A percentile compares a stretch with the other conserved stretches of the same genome.
phyloP scores from a whole-genome alignment of 2,888 invertebrate species.

The Heliconius charithonia region DNA sequence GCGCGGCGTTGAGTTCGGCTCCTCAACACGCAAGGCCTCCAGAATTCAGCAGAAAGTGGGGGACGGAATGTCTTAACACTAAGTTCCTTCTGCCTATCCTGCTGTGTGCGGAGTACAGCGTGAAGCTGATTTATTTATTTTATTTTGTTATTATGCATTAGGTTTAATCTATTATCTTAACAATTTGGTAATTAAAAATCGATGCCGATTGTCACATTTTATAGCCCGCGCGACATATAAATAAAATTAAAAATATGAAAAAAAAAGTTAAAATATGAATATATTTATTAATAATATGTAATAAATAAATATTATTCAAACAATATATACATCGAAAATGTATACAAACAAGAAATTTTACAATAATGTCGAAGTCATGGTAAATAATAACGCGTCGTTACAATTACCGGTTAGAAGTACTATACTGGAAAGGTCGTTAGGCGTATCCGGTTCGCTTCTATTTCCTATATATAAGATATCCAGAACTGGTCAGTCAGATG shows the following conservation, averaged over 20 bases:
- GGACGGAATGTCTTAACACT: too few species aligned
- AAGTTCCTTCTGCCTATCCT: too few species aligned
- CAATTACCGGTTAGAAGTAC: constrained; percentile 14
- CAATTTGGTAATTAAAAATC: neutral
- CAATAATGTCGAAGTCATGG: neutral
- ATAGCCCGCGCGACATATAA: too few species aligned
- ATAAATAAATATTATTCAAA: neutral
- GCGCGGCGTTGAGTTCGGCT: too few species aligned
- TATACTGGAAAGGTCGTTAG: constrained; percentile 8
- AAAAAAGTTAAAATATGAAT: neutral
- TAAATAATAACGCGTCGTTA: neutral
- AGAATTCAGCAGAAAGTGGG: too few species aligned
- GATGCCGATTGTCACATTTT: too few species aligned
- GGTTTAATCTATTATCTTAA: neutral
- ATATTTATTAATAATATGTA: neutral
- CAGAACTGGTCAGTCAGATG: constrained; percentile 38
- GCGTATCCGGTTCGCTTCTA: constrained; percentile 7
- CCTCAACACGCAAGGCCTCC: too few species aligned
- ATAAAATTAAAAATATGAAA: too few species aligned
- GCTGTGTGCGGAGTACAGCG: too few species aligned
- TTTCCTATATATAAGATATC: constrained; percentile 36
- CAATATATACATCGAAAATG: neutral
- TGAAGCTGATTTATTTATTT: too few species aligned
- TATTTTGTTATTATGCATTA: neutral
- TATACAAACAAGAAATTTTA: neutral